phyloP scores from a whole-genome alignment of 2,113 vertebrate species.

The Acrocephalus arundinaceus region DNA sequence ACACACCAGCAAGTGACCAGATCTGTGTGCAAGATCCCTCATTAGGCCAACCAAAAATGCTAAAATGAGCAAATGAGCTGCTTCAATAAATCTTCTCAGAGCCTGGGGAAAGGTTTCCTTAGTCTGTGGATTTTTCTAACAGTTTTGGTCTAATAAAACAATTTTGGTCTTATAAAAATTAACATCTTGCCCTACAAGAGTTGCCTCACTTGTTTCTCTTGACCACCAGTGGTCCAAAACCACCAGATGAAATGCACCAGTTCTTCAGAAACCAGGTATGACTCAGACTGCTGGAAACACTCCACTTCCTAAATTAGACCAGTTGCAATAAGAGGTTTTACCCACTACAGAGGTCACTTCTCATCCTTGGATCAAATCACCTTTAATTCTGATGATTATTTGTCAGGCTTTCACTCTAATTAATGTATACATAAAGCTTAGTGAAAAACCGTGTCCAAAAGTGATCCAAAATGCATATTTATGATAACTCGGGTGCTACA shows the following conservation, averaged over 20 bases:
- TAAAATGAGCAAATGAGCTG: not conserved
- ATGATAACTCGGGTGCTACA: not conserved
- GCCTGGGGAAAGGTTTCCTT: not conserved
- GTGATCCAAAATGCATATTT: not conserved
- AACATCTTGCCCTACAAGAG: fast-evolving
- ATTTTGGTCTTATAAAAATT: not conserved
- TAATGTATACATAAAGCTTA: not conserved
- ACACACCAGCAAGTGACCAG: not conserved
- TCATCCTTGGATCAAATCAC: not conserved
- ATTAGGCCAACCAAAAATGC: not conserved
- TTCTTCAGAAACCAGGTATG: not conserved
- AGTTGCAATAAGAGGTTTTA: not conserved
- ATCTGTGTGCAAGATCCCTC: not conserved
- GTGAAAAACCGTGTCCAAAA: not conserved
- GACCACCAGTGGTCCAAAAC: not conserved
- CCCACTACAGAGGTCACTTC: not conserved
- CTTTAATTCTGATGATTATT: not conserved
- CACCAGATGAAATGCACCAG: not conserved
- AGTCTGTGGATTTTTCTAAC: not conserved
- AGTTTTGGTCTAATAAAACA: not conserved
- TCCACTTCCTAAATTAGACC: not conserved
- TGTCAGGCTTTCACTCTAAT: not conserved
- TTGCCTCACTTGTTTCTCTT: not conserved
- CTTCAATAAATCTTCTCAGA: not conserved
- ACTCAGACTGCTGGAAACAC: not conserved